Base-by-base conservation (phyloP, 2,888 invertebrate species). In the Caenorhabditis japonica region DNA sequence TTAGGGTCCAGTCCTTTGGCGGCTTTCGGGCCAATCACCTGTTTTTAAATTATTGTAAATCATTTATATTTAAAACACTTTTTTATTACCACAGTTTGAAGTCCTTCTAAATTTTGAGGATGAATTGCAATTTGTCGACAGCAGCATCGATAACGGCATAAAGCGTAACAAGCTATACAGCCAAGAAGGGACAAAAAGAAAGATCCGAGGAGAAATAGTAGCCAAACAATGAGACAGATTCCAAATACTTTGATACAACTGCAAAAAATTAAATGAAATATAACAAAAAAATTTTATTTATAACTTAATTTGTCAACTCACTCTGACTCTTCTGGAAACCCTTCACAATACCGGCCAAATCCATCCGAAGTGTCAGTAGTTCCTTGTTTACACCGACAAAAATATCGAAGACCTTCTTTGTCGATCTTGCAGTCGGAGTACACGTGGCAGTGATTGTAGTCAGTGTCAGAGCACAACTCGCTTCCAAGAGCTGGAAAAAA, bases 141-240 rank as follows among this genome's bases (percentile, higher is more conserved):
- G 21, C 69, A 69, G 23, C 69, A 75, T 34, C 47, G 15, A 8
- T 68, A 49, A 0, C 46, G 55, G 23, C 69, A 75, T 0, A 71
- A 27, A 4, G 61, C 39, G 36, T 72, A 75, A 51, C 70, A 75
- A 8, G 62, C 34, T 4, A 70, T 47, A 36, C 59, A 70, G 2
- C 36, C 38, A 19, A 79, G 52, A 8, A 72, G 49, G 5, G 74
- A 55, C 3, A 82, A 47, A 59, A 81, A 76, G 12, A 83, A 51
- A 4, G 73, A 38, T 30, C 83, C 76, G 21, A 85, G 66, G 41
- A 85, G 71, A 30, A 81, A 61, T 4, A 84, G 25, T 5, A 82
- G 33, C 84, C 84, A 85, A 10, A 83, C 76, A n/a, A 84, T 64
- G n/a, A 84, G 38, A 55, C 85, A 85, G n/a, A 85, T 76, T 19